These are phyloP conservation scores for Cepphus grylle DNA, from an alignment of 2,113 vertebrate species.

Conservation along the genomic window DNA sequence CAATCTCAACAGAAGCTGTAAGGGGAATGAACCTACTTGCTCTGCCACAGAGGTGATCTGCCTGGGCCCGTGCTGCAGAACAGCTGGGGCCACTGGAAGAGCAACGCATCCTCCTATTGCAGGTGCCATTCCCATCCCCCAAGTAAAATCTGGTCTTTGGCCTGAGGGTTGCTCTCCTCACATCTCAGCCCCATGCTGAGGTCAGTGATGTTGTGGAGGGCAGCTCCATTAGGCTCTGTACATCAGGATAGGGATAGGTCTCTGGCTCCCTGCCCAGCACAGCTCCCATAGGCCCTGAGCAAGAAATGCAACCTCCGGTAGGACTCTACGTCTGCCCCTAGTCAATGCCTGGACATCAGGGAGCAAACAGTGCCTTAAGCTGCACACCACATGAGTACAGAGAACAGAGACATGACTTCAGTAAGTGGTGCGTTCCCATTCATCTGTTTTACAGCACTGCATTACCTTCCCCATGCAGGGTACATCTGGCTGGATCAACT, in stretches of 20 bases:
- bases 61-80: not conserved
- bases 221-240: not conserved
- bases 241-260: not conserved
- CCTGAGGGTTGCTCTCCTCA: not conserved
- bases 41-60: not conserved
- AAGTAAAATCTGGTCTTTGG: not conserved
- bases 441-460: not conserved
- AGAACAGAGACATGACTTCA: not conserved
- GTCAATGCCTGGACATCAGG: not conserved
- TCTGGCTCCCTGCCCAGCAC: not conserved
- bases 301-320: not conserved
- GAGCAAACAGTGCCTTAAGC: not conserved
- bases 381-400: not conserved
- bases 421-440: not conserved
- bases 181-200: not conserved
- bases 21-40: not conserved
- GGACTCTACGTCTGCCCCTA: not conserved
- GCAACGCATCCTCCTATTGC: not conserved
- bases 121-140: not conserved
- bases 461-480: slow-evolving; percentile 86
- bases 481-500: slow-evolving; percentile 82
- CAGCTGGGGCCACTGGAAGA: not conserved
- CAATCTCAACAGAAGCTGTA: not conserved
- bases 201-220: not conserved
- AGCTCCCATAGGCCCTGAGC: not conserved